Evolutionary conservation across 2,888 invertebrate species (phyloP), one percentile per base, ranked within the genome.

Genomic region (Microplitis manilae): DNA sequence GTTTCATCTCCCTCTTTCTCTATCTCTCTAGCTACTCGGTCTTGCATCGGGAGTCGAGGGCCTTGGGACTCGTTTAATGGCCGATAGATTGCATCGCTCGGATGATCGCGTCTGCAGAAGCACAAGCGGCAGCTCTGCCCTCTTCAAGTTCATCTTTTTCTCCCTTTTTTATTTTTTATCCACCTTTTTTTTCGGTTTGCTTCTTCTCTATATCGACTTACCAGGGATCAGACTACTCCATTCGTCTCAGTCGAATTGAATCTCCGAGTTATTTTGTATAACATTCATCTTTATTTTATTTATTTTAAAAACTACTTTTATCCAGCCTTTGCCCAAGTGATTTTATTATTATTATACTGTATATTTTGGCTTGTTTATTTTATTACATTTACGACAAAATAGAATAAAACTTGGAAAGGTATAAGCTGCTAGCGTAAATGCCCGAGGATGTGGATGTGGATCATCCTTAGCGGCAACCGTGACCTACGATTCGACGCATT

Each of bases 21-120:
- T 67, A 39, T 4, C 9, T 65, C 62, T 68, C 15, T 61, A 61
- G 2, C 13, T 20, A 38, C 41, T 50, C 59, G 59, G 61, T 61
- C 60, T 71, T 62, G 68, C 74, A 67, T 79, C 78, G 78, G 79
- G 80, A 80, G 79, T 30, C 73, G 39, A 38, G 81, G 81, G 83
- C 85, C 84, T 85, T 85, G 85, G 83, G 83, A 83, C 85, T 82
- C 83, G 82, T 86, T 87, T 86, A 86, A 86, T 85, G 83, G 83
- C 83, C 85, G 82, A 85, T 85, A 85, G 86, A 87, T 86, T 85
- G 85, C 84, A 86, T 85, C 84, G 81, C 83, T 81, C 82, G 82
- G 80, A 78, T 81, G 83, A 80, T 80, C 79, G 69, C 62, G 70
- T 62, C 68, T 60, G 72, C 68, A 75, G 72, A 75, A 65, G 20